Base-by-base conservation (phyloP, 53 echinoderm and acorn worm genomes). In the Mesocentrotus franciscanus region DNA sequence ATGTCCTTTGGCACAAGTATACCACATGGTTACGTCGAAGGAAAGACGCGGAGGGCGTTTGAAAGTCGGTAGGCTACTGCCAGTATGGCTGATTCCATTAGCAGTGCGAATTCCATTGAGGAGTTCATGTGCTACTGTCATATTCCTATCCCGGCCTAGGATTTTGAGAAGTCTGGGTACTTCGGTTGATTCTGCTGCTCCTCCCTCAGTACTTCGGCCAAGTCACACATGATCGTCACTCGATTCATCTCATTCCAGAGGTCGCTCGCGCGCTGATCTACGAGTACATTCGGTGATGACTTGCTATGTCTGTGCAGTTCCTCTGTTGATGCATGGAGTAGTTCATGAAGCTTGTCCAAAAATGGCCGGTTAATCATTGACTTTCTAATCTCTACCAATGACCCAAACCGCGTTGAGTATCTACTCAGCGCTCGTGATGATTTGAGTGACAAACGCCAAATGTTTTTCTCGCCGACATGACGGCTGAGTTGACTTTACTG, bases 211-310 rank as follows among this genome's bases (percentile, higher is more conserved):
- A 78, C n/a, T 15, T 15, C 4, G n/a, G 34, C 32, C 34, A 78
- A 78, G 78, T n/a, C n/a, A 32, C 78, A 78, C 78, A 78, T 33
- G 78, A 78, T 32, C 17, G 13, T 78, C 4, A 78, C 78, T 16
- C 78, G 78, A 16, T 78, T 13, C 78, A 33, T 78, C 78, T 78
- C 78, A 33, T 15, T 78, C 78, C 78, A 78, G 78, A 78, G 78
- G 34, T 78, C 35, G 16, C 6, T n/a, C 11, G 32, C 78, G 14
- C 14, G 78, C 33, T 78, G 78, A 78, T 33, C 33, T 78, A 18
- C 20, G 16, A 33, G 78, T 33, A 32, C 14, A 78, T 17, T 78
- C 78, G 78, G 17, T 4, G 78, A 35, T 15, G 33, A 14, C 34
- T 32, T n/a, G 34, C 15, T 34, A 78, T 34, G 72, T 15, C 8